These are phyloP conservation scores for Acridotheres tristis DNA, from an alignment of 2,797 vertebrate species.

Conservation along the genomic window DNA sequence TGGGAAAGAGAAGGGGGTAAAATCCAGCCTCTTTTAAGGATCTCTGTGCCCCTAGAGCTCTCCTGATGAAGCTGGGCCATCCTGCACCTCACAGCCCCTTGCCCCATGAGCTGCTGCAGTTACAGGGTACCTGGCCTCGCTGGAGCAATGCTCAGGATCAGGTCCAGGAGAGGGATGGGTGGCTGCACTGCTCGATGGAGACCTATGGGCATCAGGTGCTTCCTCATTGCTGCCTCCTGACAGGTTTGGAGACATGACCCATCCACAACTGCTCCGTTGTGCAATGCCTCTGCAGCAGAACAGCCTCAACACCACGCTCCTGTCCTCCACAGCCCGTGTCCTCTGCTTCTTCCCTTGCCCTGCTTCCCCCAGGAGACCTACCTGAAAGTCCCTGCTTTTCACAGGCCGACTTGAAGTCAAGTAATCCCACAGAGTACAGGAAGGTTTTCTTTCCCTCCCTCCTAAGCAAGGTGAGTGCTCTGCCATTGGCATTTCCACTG, in stretches of 20 bases:
- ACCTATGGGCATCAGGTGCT: background rate
- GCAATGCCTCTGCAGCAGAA: background rate
- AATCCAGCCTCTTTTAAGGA: background rate
- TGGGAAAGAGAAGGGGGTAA: background rate
- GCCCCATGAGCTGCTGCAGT: background rate
- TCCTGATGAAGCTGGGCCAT: background rate
- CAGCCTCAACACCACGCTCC: background rate
- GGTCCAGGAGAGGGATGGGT: background rate
- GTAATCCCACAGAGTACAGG: background rate
- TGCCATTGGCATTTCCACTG: background rate
- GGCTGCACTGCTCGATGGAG: background rate
- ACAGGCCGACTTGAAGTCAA: background rate
- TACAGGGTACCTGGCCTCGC: background rate
- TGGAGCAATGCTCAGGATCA: background rate
- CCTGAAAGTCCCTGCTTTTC: background rate
- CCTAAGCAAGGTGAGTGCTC: background rate
- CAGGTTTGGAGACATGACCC: background rate
- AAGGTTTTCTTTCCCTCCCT: background rate
- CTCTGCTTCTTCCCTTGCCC: slow-evolving; percentile 3
- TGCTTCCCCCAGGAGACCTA: background rate
- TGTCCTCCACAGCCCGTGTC: background rate
- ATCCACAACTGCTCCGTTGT: background rate
- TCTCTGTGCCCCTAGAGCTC: background rate
- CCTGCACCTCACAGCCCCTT: background rate
- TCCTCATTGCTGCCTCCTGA: background rate